phyloP scores from a whole-genome alignment of 2,797 vertebrate genomes.

The Onychomys leucogaster region DNA sequence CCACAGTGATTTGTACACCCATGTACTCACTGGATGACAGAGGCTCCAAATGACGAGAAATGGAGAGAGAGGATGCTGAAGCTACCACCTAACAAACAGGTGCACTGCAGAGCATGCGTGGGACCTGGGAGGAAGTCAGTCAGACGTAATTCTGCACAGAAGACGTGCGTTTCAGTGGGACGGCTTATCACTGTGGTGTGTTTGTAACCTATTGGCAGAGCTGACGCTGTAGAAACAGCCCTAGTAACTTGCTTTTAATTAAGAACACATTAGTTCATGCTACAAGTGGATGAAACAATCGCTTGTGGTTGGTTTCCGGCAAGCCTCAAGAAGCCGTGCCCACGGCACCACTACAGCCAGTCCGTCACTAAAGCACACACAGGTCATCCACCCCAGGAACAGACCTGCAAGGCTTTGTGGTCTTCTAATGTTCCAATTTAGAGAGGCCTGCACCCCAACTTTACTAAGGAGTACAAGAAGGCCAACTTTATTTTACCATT shows the following conservation, averaged over 20 bases:
- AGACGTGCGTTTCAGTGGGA: not conserved
- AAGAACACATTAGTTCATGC: not conserved
- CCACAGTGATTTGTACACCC: not conserved
- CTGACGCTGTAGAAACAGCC: not conserved
- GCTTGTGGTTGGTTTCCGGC: not conserved
- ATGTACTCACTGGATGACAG: fast-evolving
- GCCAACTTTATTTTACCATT: not conserved
- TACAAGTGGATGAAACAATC: not conserved
- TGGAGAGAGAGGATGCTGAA: not conserved
- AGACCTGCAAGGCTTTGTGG: not conserved
- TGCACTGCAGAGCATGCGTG: not conserved
- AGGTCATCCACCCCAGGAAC: not conserved
- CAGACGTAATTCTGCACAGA: not conserved
- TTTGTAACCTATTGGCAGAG: not conserved
- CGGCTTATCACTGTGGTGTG: not conserved
- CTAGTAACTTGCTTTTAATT: not conserved
- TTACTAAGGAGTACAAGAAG: not conserved
- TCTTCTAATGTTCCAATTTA: not conserved
- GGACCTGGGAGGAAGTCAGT: not conserved
- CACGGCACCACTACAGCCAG: not conserved
- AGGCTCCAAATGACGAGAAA: not conserved
- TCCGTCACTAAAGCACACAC: not conserved
- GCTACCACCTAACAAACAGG: no score
- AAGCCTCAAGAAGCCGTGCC: not conserved
- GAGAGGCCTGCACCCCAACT: not conserved